Evolutionary conservation across 2,797 vertebrate genomes (phyloP).

Genomic region (Hapalemur alaotrensis): DNA sequence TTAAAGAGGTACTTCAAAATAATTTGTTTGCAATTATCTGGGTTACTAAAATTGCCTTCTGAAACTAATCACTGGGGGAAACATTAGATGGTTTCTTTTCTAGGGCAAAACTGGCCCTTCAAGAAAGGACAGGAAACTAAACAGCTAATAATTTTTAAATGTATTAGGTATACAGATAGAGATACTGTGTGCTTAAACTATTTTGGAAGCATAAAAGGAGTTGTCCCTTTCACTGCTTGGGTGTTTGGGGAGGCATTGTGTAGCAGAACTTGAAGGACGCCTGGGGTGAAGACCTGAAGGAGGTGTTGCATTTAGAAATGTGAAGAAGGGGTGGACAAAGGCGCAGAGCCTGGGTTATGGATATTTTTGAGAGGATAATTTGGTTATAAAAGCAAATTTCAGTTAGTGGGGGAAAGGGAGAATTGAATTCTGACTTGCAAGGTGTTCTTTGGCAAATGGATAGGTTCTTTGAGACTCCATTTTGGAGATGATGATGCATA

Average conservation of each 20-base stretch:
- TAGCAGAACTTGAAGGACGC: neutral
- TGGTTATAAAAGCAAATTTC: neutral
- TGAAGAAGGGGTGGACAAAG: neutral
- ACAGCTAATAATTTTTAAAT: neutral
- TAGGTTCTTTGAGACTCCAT: neutral
- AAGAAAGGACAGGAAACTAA: neutral
- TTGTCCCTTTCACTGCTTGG: neutral
- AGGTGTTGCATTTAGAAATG: neutral
- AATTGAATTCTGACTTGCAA: neutral
- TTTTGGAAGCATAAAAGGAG: neutral
- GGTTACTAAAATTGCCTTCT: conserved; percentile 59
- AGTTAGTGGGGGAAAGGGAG: neutral
- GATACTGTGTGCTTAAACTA: neutral
- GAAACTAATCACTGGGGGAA: conserved; percentile 26
- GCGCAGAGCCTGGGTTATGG: neutral
- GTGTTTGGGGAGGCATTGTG: neutral
- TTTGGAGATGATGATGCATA: neutral
- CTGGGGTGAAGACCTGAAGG: neutral
- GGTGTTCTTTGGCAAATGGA: neutral
- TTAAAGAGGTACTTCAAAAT: conserved; percentile 61
- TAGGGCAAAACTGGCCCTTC: neutral
- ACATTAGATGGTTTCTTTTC: neutral
- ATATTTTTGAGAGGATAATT: neutral
- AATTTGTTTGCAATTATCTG: conserved; percentile 59
- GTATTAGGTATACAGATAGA: neutral